Percentiles rank a stretch among this genome's conserved stretches.
Conservation (phyloP, 2,113 vertebrate species). For the Corythornis vintsioides region DNA sequence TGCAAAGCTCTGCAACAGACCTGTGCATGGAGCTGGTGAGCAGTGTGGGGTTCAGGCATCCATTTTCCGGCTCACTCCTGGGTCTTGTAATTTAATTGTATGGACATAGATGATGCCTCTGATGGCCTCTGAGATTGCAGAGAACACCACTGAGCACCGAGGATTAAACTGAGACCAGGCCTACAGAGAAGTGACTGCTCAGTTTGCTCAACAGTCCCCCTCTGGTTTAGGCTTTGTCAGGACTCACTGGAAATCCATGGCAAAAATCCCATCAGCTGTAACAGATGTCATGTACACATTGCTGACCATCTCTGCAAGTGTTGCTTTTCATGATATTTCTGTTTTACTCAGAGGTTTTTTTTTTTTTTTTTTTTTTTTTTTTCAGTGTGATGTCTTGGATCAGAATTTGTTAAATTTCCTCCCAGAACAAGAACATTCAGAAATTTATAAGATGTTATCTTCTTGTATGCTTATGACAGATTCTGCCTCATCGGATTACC, state of each 20-base stretch:
- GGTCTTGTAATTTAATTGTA: fast-evolving
- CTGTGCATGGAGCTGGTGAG: background rate
- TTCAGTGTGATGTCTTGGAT: slow-evolving; percentile 84
- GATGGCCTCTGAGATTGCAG: background rate
- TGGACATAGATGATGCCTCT: background rate
- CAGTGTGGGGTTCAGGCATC: background rate
- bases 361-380: slow-evolving; percentile 37
- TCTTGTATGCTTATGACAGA: slow-evolving; percentile 79
- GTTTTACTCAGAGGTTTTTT: slow-evolving; percentile 43
- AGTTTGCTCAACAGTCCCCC: background rate
- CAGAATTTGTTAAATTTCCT: slow-evolving; percentile 87
- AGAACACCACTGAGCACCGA: background rate
- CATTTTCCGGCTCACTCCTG: background rate
- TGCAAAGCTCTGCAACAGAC: background rate
- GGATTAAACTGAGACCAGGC: background rate
- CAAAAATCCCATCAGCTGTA: background rate
- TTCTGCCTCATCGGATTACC: slow-evolving; percentile 74
- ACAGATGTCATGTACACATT: background rate
- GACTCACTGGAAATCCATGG: background rate
- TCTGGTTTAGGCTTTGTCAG: background rate
- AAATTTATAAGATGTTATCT: slow-evolving; percentile 84
- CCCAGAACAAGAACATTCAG: slow-evolving; percentile 84
- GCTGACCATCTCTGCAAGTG: fast-evolving
- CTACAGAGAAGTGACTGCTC: fast-evolving
- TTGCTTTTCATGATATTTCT: background rate